Conservation (phyloP, 2,797 vertebrate species). For the Hoplostethus atlanticus region DNA sequence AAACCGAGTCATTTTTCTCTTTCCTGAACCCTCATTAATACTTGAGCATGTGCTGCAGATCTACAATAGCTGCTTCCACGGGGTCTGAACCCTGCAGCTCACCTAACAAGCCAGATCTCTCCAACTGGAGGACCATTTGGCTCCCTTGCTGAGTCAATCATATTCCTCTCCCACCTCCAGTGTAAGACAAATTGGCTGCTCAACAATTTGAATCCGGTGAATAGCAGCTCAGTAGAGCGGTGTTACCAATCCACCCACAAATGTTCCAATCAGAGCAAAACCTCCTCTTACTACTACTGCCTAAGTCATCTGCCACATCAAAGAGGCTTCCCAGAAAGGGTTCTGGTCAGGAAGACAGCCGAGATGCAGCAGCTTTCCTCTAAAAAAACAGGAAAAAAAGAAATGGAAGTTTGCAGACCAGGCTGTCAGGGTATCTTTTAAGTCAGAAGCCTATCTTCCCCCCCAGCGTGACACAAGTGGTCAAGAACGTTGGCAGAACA, state of each 20-base stretch:
- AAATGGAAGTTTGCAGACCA: conserved; percentile 48
- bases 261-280: conserved; percentile 11
- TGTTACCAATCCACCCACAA: not conserved
- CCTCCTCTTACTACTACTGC: not conserved
- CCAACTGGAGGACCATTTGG: conserved; percentile 13
- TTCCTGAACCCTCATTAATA: conserved; percentile 48
- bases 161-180: conserved; percentile 29
- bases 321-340: conserved; percentile 30
- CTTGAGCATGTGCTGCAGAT: conserved; percentile 52
- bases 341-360: conserved; percentile 27
- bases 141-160: conserved; percentile 14
- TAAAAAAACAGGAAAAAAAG: not conserved
- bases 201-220: conserved; percentile 29
- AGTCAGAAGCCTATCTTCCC: conserved; percentile 4
- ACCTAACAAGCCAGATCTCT: conserved; percentile 52
- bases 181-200: conserved; percentile 42
- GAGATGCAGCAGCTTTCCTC: conserved; percentile 37
- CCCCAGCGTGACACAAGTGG: conserved; percentile 48
- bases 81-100: conserved; percentile 30
- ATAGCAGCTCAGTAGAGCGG: too few species aligned
- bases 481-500: conserved; percentile 68
- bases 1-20: conserved; percentile 40
- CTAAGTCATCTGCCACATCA: not conserved
- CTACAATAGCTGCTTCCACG: conserved; percentile 46
- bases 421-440: conserved; percentile 64